phyloP scores from a whole-genome alignment of 2,113 vertebrate genomes.

The Deroptyus accipitrinus region DNA sequence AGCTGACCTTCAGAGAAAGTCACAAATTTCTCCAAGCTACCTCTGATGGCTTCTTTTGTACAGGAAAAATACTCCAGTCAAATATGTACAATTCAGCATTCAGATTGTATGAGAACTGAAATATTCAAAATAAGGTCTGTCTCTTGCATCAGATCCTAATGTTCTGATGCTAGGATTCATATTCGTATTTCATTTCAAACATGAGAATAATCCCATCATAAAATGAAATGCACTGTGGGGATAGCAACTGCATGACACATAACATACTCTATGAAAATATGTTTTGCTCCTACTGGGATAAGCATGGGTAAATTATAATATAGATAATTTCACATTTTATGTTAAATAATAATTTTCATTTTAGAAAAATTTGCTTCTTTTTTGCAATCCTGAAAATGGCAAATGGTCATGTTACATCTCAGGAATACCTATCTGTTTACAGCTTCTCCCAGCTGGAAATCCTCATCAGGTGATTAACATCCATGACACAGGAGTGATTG shows the following conservation, averaged over 20 bases:
- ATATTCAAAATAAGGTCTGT: neutral
- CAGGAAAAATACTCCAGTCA: neutral
- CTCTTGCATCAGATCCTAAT: neutral
- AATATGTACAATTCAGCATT: neutral
- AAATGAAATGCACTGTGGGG: neutral
- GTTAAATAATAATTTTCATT: neutral
- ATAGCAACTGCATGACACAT: neutral
- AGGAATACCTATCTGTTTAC: neutral
- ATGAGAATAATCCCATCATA: neutral
- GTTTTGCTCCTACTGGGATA: neutral
- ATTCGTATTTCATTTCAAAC: neutral
- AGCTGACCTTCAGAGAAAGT: neutral
- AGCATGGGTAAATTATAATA: neutral
- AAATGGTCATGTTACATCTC: neutral
- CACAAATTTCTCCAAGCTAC: neutral
- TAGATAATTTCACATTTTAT: neutral
- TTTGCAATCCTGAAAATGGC: neutral
- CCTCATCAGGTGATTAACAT: neutral
- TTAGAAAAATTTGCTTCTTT: neutral
- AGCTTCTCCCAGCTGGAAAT: neutral
- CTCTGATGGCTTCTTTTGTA: neutral
- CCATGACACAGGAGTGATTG: neutral
- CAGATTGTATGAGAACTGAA: neutral
- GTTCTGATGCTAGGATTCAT: neutral
- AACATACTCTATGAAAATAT: neutral